Evolutionary conservation across 30 jellyfish, hydroid and myxozoan genomes (phyloP), one percentile per base, ranked within the genome.

Genomic region (Turritopsis rubra): DNA sequence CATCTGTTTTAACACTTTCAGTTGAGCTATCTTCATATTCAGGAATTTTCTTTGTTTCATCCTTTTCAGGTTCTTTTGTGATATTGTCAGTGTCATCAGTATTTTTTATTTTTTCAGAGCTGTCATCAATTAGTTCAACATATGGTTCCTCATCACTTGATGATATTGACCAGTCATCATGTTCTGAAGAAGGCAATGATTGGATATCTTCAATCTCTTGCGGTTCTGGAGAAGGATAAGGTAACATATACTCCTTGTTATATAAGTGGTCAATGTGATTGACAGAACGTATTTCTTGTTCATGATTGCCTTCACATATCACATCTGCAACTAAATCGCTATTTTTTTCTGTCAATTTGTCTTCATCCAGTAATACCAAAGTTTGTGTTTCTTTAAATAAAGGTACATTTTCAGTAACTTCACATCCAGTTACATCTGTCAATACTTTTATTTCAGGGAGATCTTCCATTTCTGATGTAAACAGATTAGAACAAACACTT

Each of bases 121-220:
- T 41, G 60, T 13, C 17, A 66, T n/a, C 76, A n/a, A 26, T 18
- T 25, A n/a, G 5, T 66, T 66, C 76, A 3, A n/a, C 76, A 66
- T 22, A 66, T 66, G 27, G 76, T n/a, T 66, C 76, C 17, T 66
- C 76, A 66, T 66, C 60, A 41, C 60, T 41, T 41, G 60, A 41
- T 41, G 60, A 41, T 13, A 41, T 41, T 13, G 13, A 13, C 60
- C 60, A 41, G 60, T 41, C 13, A 13, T 41, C 60, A 41, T 3
- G 5, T 41, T 41, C 13, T 41, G 60, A 13, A 41, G 60, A 41
- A 41, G 5, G 60, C 13, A 41, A 41, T 41, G 60, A 13, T 13
- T 41, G 60, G 60, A 41, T 41, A 41, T 41, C 60, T 3, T 41
- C 60, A 41, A 41, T 13, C 5, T 41, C 60, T 41, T 5, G 13